These are phyloP conservation scores for Microcebus jonahi DNA, from an alignment of 2,113 vertebrate genomes.

Conservation along the genomic window DNA sequence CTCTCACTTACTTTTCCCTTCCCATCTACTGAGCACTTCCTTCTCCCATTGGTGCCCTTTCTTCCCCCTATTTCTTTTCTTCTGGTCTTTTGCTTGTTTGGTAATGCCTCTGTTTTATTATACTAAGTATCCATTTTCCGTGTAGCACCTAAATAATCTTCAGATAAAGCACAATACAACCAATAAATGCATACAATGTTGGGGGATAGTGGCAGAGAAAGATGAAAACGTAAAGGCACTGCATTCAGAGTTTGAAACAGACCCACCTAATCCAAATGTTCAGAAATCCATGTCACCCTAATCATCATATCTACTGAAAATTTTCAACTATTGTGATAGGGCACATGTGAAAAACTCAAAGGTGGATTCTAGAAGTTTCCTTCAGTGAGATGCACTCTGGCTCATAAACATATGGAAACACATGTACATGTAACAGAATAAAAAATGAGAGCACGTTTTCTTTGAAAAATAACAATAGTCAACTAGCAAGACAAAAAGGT, in stretches of 20 bases:
- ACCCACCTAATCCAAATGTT: neutral
- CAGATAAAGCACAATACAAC: neutral
- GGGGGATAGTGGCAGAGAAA: neutral
- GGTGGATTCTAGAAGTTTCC: neutral
- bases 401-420: neutral
- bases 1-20: neutral
- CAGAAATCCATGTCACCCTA: neutral
- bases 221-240: neutral
- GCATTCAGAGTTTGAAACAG: neutral
- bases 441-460: constrained; percentile 10
- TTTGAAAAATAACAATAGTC: constrained; percentile 26
- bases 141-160: neutral
- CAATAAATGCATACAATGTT: neutral
- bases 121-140: neutral
- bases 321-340: neutral
- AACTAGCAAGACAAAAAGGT: constrained; percentile 4
- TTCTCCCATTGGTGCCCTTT: neutral
- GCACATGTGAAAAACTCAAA: neutral
- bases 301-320: neutral
- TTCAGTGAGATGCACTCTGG: neutral
- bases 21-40: neutral
- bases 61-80: neutral
- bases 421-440: neutral
- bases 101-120: neutral
- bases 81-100: neutral